Evolutionary conservation across 1,140 invertebrate genomes (phyloP), one percentile per base, ranked within the genome.

Genomic region (Panonychus citri): DNA sequence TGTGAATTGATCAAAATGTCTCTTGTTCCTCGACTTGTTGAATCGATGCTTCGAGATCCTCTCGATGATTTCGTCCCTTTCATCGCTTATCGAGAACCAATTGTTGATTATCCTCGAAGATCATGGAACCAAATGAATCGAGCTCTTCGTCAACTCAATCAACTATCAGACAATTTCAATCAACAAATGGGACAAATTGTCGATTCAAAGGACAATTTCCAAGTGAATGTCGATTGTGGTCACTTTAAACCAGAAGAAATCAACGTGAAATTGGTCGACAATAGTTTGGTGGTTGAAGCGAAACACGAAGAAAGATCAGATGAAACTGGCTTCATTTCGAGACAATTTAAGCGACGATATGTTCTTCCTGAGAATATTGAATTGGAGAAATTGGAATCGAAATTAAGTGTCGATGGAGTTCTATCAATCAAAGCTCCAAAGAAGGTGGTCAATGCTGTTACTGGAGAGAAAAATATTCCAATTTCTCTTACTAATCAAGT

Each of bases 171-270:
- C 30, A 34, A 34, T 34, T 34, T 34, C n/a, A n/a, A n/a, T n/a
- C n/a, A n/a, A n/a, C n/a, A 34, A 34, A 7, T 7, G 30, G 12
- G 12, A 34, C 30, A 12, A 7, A 7, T 7, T 34, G 5, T 34
- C 30, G 5, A 12, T 12, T 34, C 30, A 34, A 34, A 34, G 30
- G 30, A 34, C 12, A 34, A 12, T 5, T 67, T 66, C 56, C 56
- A 59, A 71, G 77, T 84, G 1, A 80, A 79, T 48, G 70, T 88
- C 43, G 85, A 91, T 65, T 78, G 86, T 0, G 76, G 85, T 61
- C 82, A 89, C 64, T 86, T 85, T 69, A 71, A 77, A 15, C 82
- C 83, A 0, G 81, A 86, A 56, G 83, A 88, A 71, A 81, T 91
- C 40, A 80, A 77, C n/a, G 84, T 91, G 0, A 89, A 86, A 68